phyloP scores from a whole-genome alignment of 2,113 vertebrate species.

The Crotalus viridis region DNA sequence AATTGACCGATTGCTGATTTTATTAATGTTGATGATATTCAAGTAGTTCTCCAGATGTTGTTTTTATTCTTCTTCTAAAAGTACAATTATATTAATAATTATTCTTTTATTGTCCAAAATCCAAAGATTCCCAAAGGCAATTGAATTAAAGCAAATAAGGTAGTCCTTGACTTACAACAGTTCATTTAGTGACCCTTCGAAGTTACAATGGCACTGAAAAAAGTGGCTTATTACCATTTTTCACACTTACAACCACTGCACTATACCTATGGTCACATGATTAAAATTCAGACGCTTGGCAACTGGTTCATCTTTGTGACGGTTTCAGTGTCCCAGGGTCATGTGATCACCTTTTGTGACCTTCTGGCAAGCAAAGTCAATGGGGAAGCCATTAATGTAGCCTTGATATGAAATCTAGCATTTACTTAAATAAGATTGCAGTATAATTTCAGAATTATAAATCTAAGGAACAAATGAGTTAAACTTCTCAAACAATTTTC shows the following conservation, averaged over 20 bases:
- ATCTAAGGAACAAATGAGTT: neutral
- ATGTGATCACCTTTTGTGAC: neutral
- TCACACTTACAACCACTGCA: neutral
- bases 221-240: neutral
- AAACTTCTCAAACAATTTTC: slow-evolving; percentile 41
- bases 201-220: neutral
- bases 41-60: neutral
- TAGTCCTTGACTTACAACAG: neutral
- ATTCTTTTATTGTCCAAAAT: neutral
- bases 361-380: neutral
- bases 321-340: neutral
- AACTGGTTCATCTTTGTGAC: neutral
- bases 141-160: neutral
- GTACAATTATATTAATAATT: neutral
- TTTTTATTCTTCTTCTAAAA: neutral
- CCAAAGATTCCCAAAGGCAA: neutral
- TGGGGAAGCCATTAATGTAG: neutral
- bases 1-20: neutral
- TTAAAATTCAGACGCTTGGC: neutral
- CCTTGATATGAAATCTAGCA: slow-evolving; percentile 25
- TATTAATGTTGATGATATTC: neutral
- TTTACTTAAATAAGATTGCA: slow-evolving; percentile 48
- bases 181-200: neutral
- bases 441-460: slow-evolving; percentile 31
- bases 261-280: neutral